Evolutionary conservation across 2,888 invertebrate genomes (phyloP).

Genomic region (Trichogramma dendrolimi): DNA sequence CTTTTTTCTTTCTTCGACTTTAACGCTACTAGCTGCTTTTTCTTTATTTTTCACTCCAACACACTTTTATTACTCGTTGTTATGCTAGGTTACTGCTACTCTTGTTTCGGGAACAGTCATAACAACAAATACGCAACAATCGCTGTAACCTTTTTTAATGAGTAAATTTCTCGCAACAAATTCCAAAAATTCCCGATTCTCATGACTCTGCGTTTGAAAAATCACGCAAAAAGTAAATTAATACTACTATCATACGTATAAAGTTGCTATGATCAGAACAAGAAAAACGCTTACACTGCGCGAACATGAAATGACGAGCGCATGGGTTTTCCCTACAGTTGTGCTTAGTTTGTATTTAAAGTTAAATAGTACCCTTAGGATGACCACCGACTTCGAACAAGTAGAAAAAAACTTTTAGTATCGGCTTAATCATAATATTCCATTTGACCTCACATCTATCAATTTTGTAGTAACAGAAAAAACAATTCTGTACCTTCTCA

Average conservation of each 20-base stretch:
- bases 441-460: no score
- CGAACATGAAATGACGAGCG: constrained; percentile 21
- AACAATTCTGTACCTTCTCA: no score
- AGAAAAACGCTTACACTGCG: constrained; percentile 25
- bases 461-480: no score
- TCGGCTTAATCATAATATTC: constrained; percentile 9
- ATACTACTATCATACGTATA: not conserved
- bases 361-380: constrained; percentile 20
- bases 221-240: not conserved
- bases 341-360: constrained; percentile 14
- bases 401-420: constrained; percentile 8
- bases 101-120: no score
- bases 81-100: no score
- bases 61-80: constrained; percentile 3
- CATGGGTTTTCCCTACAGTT: constrained; percentile 5
- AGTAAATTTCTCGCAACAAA: no score
- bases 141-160: no score
- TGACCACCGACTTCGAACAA: not conserved
- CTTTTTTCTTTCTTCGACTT: not conserved
- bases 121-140: no score
- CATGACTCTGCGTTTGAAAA: no score
- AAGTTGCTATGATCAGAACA: not conserved
- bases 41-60: not conserved
- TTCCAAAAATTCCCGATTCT: no score
- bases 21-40: not conserved